A percentile compares a stretch with the other conserved stretches of the same genome.
These are phyloP conservation scores for Lates calcarifer DNA, from an alignment of 2,113 vertebrate genomes.

Conservation along the genomic window DNA sequence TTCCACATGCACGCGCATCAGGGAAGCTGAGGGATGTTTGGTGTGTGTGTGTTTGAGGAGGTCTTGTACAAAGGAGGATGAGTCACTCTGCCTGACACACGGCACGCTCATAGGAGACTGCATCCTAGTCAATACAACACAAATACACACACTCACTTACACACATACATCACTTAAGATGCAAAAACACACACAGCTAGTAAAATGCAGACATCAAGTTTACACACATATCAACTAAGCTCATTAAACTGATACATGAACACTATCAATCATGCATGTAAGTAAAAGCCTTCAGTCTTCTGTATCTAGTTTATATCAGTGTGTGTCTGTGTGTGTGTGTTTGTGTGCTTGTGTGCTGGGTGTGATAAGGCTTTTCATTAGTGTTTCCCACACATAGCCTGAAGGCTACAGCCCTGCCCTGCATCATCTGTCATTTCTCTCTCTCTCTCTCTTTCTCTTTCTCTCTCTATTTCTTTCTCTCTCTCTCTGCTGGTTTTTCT, in stretches of 20 bases:
- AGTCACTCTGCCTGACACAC: slow-evolving; percentile 77
- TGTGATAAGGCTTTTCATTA: slow-evolving; percentile 74
- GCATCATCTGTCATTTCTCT: slow-evolving; percentile 53
- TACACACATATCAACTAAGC: slow-evolving; percentile 15
- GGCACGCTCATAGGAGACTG: slow-evolving; percentile 56
- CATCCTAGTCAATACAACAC: slow-evolving; percentile 67
- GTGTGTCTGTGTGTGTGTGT: slow-evolving; percentile 37
- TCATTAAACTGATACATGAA: slow-evolving; percentile 72
- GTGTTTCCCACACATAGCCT: slow-evolving; percentile 67
- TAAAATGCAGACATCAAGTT: too few relatives aligned
- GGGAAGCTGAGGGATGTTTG: slow-evolving; percentile 26
- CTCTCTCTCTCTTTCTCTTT: slow-evolving; percentile 9
- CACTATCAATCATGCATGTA: slow-evolving; percentile 65
- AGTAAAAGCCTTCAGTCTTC: slow-evolving; percentile 42
- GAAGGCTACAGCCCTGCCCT: slow-evolving; percentile 65
- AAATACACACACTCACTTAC: slow-evolving; percentile 17
- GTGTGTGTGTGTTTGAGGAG: slow-evolving; percentile 43
- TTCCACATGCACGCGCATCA: not conserved
- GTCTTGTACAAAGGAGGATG: slow-evolving; percentile 64
- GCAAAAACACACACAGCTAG: too few relatives aligned
- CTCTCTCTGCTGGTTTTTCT: not conserved
- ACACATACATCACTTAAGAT: not conserved
- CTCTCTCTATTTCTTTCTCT: slow-evolving; percentile 1
- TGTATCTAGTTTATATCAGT: slow-evolving; percentile 31
- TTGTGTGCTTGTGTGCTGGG: slow-evolving; percentile 28